Conservation (phyloP, 1,140 invertebrate genomes). For the Phymastichus coffea region DNA sequence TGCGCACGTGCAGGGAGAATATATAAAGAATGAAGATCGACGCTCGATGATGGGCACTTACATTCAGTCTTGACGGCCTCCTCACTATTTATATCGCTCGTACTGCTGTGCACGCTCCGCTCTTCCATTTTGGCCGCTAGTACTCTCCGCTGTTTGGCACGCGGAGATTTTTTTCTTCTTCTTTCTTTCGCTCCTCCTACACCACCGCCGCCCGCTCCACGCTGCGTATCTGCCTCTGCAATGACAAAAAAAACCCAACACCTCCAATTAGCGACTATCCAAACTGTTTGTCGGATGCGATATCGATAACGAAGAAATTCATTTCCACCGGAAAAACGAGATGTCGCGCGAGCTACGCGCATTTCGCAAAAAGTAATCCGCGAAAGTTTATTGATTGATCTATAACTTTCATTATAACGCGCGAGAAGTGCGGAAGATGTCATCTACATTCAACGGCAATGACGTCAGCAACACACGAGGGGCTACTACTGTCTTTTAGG, state of each 20-base stretch:
- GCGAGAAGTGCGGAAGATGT: no score
- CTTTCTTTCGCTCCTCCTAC: neutral
- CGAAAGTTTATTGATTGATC: slow-evolving; percentile 6
- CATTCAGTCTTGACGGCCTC: slow-evolving; percentile 48
- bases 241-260: no score
- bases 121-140: slow-evolving; percentile 53
- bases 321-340: neutral
- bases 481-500: no score
- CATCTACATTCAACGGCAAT: slow-evolving; percentile 6
- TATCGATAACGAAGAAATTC: no score
- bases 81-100: slow-evolving; percentile 58
- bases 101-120: slow-evolving; percentile 53
- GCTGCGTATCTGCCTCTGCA: neutral
- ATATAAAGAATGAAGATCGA: no score
- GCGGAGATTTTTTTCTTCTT: no score
- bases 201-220: neutral
- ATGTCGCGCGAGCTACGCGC: neutral
- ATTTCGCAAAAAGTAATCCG: neutral
- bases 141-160: no score
- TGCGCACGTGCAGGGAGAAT: neutral
- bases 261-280: no score
- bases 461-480: slow-evolving; percentile 7
- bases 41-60: no score
- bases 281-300: no score
- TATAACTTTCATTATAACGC: slow-evolving; percentile 1